Percentiles rank a stretch among this genome's conserved stretches.
phyloP scores from a whole-genome alignment of 37 sponge, comb jelly and placozoan genomes.

The Beroe forskalii region DNA sequence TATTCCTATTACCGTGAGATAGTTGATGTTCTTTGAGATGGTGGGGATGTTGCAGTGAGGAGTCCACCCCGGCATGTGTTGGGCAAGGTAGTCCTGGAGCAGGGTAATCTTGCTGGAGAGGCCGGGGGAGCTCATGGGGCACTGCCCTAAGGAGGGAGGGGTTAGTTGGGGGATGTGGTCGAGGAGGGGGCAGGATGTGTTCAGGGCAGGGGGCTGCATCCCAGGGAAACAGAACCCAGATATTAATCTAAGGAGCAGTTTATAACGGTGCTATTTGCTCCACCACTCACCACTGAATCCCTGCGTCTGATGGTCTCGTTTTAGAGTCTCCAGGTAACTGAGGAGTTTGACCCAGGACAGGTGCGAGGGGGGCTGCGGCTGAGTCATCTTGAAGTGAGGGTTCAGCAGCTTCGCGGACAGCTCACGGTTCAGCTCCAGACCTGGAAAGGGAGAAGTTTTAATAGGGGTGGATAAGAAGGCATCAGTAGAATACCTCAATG shows the following conservation, averaged over 20 bases:
- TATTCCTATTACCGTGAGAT: slow-evolving; percentile 59
- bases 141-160: neutral
- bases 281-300: slow-evolving; percentile 36
- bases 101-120: slow-evolving; percentile 22
- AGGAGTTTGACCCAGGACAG: slow-evolving; percentile 61
- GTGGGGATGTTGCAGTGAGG: slow-evolving; percentile 4
- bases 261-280: no score
- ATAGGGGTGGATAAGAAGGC: no score
- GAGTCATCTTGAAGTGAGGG: neutral
- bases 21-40: slow-evolving; percentile 22
- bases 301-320: slow-evolving; percentile 50
- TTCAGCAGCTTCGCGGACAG: slow-evolving; percentile 12
- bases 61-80: slow-evolving; percentile 37
- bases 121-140: slow-evolving; percentile 32
- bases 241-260: no score
- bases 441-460: neutral
- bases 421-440: slow-evolving; percentile 44
- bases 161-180: neutral
- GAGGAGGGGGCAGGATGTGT: no score
- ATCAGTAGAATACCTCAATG: no score
- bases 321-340: slow-evolving; percentile 56
- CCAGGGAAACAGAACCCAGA: no score
- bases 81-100: slow-evolving; percentile 15
- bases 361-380: neutral
- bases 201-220: no score